Evolutionary conservation across 2,113 vertebrate species (phyloP), one percentile per base, ranked within the genome.

Genomic region (Girardinichthys multiradiatus): DNA sequence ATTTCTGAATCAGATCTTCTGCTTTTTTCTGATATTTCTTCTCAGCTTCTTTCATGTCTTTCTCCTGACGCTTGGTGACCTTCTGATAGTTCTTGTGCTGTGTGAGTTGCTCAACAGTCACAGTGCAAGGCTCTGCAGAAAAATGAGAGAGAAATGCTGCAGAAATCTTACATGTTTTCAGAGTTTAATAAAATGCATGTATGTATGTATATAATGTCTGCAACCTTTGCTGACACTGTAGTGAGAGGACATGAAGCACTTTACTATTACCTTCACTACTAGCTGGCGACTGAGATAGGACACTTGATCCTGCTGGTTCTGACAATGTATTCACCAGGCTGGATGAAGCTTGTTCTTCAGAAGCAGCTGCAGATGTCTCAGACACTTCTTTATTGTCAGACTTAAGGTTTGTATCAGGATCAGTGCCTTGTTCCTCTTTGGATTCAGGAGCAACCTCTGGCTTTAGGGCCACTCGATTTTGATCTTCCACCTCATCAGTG

Each of bases 31-130:
- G 91, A 70, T 91, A 90, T 21, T 95, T 98, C 82, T 92, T 93
- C 76, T 97, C 96, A 83, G 94, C 62, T 27, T 98, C 97, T 85
- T 94, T 96, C 75, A 97, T 81, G 30, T 99, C 97, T 77, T 94
- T 97, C 89, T 98, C 96, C 11, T 99, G 97, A 29, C 94, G 96
- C 89, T 96, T 96, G 90, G 94, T 87, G 88, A 97, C 91, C 92
- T 97, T 99, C 89, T 94, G 75, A 70, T 96, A 94, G 80, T 89
- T 91, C 85, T 98, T 97, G 90, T 96, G 93, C 86, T 96, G 94
- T 78, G 91, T 95, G 87, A 99, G 94, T 68, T 99, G 96, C 29
- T 94, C 92, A 0, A 90, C 82, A 48, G 92, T 95, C 79, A 95
- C 91, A 2, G 97, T 96, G 62, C 85, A 81, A 3, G 93, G 94